Base-by-base conservation (phyloP, 1,140 invertebrate genomes). In the Laupala kohalensis region DNA sequence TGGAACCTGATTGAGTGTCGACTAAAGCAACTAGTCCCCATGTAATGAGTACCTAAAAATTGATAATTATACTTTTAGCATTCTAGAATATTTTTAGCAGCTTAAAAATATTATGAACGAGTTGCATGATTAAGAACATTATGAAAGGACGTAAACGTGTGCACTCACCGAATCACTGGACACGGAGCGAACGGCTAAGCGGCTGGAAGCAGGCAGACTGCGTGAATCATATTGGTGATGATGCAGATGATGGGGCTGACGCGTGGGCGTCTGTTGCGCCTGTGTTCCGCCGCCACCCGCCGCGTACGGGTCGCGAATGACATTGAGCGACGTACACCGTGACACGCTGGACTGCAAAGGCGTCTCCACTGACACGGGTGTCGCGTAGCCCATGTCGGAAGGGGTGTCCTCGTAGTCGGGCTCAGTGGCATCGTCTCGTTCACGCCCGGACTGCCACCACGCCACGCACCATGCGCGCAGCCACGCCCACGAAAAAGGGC, bases 311-410 rank as follows among this genome's bases (percentile, higher is more conserved):
- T 88, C 88, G 74, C 89, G 86, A 75, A 93, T 92, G 69, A 92
- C 89, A 78, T 92, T 93, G 69, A 94, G 81, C 25, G 92, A 93
- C 63, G 91, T 91, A 79, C 91, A 92, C 85, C 84, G 88, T 9
- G 92, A 94, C 28, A 92, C 90, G 69, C 90, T 89, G 77, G 90
- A 89, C 78, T 72, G 89, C 70, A 94, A 83, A 64, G 92, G 92
- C 70, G 93, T 95, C 78, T 95, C 93, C 25, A 89, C 87, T 9
- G 92, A 94, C 25, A 93, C 86, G 9, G 93, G 92, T 30, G 93
- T 95, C n/a, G 89, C 89, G 79, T 88, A 91, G 19, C 87, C 88
- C 76, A 87, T 86, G 74, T 88, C 88, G 15, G 83, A 91, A 81
- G 83, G 89, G 81, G 75, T 84, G 29, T 85, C 85, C 2, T 86